phyloP scores from a whole-genome alignment of 2,797 vertebrate species.

The Hypotaenidia okinawae region DNA sequence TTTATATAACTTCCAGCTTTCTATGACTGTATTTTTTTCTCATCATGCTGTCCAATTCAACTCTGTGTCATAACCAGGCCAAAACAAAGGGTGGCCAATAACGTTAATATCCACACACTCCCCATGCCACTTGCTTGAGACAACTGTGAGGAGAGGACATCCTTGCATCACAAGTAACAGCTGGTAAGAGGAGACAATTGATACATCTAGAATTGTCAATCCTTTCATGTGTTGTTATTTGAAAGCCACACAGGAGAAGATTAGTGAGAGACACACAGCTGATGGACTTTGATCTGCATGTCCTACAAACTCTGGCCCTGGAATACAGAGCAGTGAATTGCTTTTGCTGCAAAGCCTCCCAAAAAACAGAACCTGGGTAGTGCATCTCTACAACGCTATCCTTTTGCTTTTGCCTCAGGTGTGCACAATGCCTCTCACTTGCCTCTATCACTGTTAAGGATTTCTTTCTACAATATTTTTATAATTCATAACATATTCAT shows the following conservation, averaged over 20 bases:
- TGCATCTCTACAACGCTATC: not conserved
- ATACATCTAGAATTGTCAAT: not conserved
- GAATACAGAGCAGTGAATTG: not conserved
- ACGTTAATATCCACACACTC: not conserved
- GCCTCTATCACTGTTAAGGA: not conserved
- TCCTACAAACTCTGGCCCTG: not conserved
- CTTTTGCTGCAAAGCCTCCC: not conserved
- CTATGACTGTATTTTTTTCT: not conserved
- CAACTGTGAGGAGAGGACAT: not conserved
- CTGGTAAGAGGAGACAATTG: not conserved
- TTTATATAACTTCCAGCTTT: not conserved
- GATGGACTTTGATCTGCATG: not conserved
- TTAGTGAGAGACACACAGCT: not conserved
- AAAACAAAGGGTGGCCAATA: not conserved
- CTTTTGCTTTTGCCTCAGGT: not conserved
- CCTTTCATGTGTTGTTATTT: not conserved
- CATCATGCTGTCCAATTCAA: not conserved
- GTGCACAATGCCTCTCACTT: not conserved
- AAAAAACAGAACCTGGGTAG: not conserved
- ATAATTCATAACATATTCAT: not conserved
- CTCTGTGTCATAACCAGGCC: not conserved
- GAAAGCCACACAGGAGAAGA: not conserved
- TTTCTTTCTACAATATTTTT: not conserved
- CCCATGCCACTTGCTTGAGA: not conserved
- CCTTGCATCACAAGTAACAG: rapidly evolving